Base-by-base conservation (phyloP, 2,113 vertebrate species). In the Sinocyclocheilus anophthalmus region DNA sequence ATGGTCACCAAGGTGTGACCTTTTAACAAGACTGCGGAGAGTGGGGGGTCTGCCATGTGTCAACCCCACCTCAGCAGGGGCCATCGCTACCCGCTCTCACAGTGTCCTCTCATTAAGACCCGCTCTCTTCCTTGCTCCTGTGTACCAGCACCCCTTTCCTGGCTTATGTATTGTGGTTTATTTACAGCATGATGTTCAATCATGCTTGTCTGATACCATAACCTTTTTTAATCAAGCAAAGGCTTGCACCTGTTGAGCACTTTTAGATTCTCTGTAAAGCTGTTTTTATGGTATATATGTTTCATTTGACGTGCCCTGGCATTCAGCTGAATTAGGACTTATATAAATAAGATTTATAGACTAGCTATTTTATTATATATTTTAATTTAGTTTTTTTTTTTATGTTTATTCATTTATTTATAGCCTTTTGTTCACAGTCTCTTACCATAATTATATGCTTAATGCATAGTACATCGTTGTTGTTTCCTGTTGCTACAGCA, bases 1-100 rank as follows among this genome's bases (percentile, higher is more conserved):
- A 90, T 85, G 92, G 91, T 92, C 89, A 93, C 92, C 91, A 92
- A 95, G 94, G 95, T 96, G 95, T 93, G 94, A 95, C 91, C 91
- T 89, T 93, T 94, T 96, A 96, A 96, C 94, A 93, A 96, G 94
- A 89, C 90, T 84, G 24, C 61, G 88, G 90, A 90, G 88, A 90
- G 86, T 76, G 53, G 93, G 94, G 93, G 91, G 90, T 93, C 92
- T 88, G 93, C 93, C 91, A 94, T 91, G 92, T 92, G 92, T 91
- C 90, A 85, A 87, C 90, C 87, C 90, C 92, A 91, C 87, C 89
- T 88, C 88, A 88, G 86, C 81, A 72, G 26, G 50, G 88, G 92
- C 90, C 93, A 90, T 75, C 30, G 16, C 76, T 83, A 59, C 37
- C 79, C 63, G 70, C 76, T 59, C 87, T 89, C 55, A 59, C 82